Evolutionary conservation across 1,140 invertebrate genomes (phyloP).

Genomic region (Drosophila prosaltans): DNA sequence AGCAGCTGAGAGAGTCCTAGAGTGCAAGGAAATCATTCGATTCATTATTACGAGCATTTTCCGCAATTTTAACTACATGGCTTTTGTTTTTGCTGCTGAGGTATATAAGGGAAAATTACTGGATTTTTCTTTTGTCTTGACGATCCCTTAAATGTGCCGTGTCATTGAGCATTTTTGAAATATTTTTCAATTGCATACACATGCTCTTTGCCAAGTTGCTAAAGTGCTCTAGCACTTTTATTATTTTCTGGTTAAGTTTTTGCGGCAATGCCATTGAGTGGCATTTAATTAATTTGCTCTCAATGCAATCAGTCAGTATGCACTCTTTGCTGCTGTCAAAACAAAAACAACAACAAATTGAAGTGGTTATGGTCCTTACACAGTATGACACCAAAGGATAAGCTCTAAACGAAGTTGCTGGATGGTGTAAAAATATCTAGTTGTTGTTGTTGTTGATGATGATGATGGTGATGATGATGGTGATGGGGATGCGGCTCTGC

Average conservation of each 20-base stretch:
- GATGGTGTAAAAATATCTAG: conserved; percentile 15
- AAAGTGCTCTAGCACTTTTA: neutral
- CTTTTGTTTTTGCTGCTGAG: conserved; percentile 1
- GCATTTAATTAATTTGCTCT: conserved; percentile 77
- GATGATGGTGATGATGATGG: neutral
- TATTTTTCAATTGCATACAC: conserved; percentile 28
- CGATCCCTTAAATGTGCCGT: conserved; percentile 49
- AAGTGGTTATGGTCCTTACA: conserved; percentile 13
- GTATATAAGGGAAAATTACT: neutral
- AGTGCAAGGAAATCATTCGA: conserved; percentile 53
- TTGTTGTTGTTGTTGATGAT: conserved; percentile 15
- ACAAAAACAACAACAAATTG: neutral
- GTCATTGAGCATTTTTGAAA: conserved; percentile 54
- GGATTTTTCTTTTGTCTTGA: conserved; percentile 31
- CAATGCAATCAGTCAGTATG: conserved; percentile 31
- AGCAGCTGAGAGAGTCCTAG: neutral
- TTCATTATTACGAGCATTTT: conserved; percentile 60
- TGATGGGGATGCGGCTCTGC: neutral
- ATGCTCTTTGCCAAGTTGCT: neutral
- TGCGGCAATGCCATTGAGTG: conserved; percentile 47
- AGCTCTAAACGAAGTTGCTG: conserved; percentile 47
- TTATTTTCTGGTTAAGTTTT: conserved; percentile 14
- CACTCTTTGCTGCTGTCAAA: conserved; percentile 14
- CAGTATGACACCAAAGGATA: neutral
- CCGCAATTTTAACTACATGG: conserved; percentile 34